Evolutionary conservation across 2,113 vertebrate species (phyloP), one percentile per base, ranked within the genome.

Genomic region (Lampris incognitus): DNA sequence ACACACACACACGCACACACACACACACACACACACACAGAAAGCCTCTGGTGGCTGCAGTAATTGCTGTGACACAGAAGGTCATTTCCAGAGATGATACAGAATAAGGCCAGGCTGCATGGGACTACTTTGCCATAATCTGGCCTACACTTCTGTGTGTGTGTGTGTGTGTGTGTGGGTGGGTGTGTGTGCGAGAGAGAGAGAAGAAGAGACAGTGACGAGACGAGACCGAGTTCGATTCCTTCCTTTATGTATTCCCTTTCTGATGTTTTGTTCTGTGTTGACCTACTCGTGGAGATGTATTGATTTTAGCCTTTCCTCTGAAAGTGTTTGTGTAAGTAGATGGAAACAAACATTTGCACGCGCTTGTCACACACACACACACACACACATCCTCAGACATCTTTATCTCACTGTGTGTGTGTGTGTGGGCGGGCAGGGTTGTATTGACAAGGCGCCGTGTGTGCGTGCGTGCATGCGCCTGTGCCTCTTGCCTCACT

Each of bases 41-140:
- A 55, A 77, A 71, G 24, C 77, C 89, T 79, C 85, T 50, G 54
- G 91, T 81, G 87, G 85, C 81, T 48, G 79, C 81, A 36, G 87
- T 93, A 93, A 92, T 91, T 91, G 87, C 90, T 82, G 3, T 89
- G 88, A 88, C 88, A 89, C 24, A 2, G 85, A 87, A 90, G 92
- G 89, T 91, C 90, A 88, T 86, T 90, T 87, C 76, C 83, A 79
- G 86, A 88, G 87, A 87, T 63, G 79, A 73, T 84, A 82, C 81
- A 58, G 83, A 89, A 91, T 89, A 88, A 85, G 88, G 83, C 85
- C 77, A 70, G 75, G 75, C 59, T 86, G 82, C 87, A 58, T 81
- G 85, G 87, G 87, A 88, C 65, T 81, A 11, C 78, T 87, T 84
- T 69, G 77, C 83, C 78, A 36, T 76, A 78, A 82, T 86, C 85